A percentile compares a stretch with the other conserved stretches of the same genome.
Conservation (phyloP, 1,140 invertebrate genomes). For the Anoplophora glabripennis region DNA sequence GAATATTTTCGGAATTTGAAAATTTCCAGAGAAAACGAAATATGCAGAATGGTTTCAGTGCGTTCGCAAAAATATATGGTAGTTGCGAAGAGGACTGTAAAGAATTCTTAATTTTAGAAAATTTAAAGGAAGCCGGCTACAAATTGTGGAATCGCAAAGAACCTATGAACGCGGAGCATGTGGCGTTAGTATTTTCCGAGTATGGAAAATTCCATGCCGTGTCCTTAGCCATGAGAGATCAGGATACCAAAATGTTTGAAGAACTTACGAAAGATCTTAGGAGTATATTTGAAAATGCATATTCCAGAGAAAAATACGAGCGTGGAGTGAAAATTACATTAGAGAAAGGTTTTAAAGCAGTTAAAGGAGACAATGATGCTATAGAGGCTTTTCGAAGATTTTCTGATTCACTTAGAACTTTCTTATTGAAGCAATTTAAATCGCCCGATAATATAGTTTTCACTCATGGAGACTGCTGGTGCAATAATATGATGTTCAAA, state of each 20-base stretch:
- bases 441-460: conserved; percentile 39
- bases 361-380: conserved; percentile 12
- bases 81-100: conserved; percentile 43
- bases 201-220: conserved; percentile 57
- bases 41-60: conserved; percentile 29
- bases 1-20: conserved; percentile 22
- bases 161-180: conserved; percentile 50
- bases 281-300: conserved; percentile 31
- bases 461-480: conserved; percentile 56
- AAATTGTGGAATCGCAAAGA: conserved; percentile 51
- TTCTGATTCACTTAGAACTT: conserved; percentile 3
- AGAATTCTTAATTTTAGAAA: conserved; percentile 41
- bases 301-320: neutral
- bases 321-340: conserved; percentile 36
- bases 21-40: conserved; percentile 24
- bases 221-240: conserved; percentile 52
- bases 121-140: conserved; percentile 43
- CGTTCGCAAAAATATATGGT: conserved; percentile 46
- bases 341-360: conserved; percentile 14
- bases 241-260: conserved; percentile 42
- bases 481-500: conserved; percentile 57
- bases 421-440: conserved; percentile 13
- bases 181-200: conserved; percentile 49
- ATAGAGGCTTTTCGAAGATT: conserved; percentile 21
- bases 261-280: conserved; percentile 28